Base-by-base conservation (phyloP, 2,113 vertebrate species). In the Pao palembangensis region DNA sequence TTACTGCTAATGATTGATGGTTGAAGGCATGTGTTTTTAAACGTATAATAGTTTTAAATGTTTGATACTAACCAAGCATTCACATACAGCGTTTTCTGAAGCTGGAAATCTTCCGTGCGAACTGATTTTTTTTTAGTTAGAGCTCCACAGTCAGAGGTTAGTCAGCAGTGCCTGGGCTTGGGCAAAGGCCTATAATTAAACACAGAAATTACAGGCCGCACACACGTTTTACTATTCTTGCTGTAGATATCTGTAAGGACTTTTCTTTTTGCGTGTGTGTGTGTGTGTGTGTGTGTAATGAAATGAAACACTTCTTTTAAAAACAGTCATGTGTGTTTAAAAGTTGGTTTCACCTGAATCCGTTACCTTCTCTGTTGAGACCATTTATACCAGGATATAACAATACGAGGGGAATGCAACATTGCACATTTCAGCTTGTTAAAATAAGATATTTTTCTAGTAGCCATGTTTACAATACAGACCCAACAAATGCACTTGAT, bases 121-220 rank as follows among this genome's bases (percentile, higher is more conserved):
- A 55, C 38, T 23, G 51, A 59, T 57, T 12, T 13, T 10, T 10
- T 13, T 52, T 55, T 69, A 64, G 79, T 84, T 48, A 63, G 54
- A 67, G 64, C 25, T 55, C 62, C 41, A 56, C 19, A 3, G 50
- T 67, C 64, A 61, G 58, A 1, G 15, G 64, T 58, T 43, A 51
- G 55, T 55, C 44, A 51, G 49, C 58, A 68, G 57, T 12, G 70
- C 54, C 76, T 78, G 74, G 47, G 25, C 5, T 25, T 25, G 23
- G 25, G 25, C 57, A 28, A 65, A 62, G 55, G 62, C 60, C 72
- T 79, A 57, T 72, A 51, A 72, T 74, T 64, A 73, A 73, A 64
- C 25, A 23, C 51, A 48, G 58, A 63, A 67, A 82, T 85, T 78
- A 78, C 12, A 82, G 72, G 17, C 38, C 3, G 21, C 21, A 19